Base-by-base conservation (phyloP, 2,797 vertebrate genomes). In the Meriones psammophilus region DNA sequence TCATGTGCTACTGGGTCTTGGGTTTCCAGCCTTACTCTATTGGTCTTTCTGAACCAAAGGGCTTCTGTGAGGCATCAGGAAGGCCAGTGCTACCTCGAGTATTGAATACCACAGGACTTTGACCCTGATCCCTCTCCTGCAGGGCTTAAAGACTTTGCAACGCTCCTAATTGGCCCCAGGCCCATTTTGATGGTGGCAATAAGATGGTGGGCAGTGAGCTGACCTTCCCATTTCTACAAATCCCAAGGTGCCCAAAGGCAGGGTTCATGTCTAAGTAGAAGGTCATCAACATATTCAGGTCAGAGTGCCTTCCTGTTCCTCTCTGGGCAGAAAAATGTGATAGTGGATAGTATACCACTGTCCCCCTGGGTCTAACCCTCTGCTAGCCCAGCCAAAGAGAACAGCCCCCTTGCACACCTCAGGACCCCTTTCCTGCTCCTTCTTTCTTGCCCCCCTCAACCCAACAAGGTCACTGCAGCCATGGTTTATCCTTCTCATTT, bases 401-500 rank as follows among this genome's bases (percentile, higher is more conserved):
- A 14, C 56, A 50, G 56, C 13, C 28, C 33, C 33, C n/a, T 33
- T 33, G 1, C 15, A 39, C 33, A 24, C 42, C 81, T 46, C 39
- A 36, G 33, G 1, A 36, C 13, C 42, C 30, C 4, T 39, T n/a
- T 13, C 58, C 62, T 0, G 26, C 7, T 28, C 12, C 5, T 6
- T 39, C 39, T 7, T 13, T 64, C 12, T 17, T 46, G 39, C 68
- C 0, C 15, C 2, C 28, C 6, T 46, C 18, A 22, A 39, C 39
- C 0, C 26, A 4, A 0, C 3, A 39, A 30, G 5, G n/a, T 30
- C 8, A 1, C 8, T 5, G 12, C 26, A 18, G 3, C 22, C 14
- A 50, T 66, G 3, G 0, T 9, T 5, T 13, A 8, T 24, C 15
- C 39, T 73, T n/a, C 26, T 28, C 4, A 2, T 39, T 88, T 24